These are phyloP conservation scores for Acanthopleura granulata DNA, from an alignment of 2,888 invertebrate genomes.

Conservation along the genomic window DNA sequence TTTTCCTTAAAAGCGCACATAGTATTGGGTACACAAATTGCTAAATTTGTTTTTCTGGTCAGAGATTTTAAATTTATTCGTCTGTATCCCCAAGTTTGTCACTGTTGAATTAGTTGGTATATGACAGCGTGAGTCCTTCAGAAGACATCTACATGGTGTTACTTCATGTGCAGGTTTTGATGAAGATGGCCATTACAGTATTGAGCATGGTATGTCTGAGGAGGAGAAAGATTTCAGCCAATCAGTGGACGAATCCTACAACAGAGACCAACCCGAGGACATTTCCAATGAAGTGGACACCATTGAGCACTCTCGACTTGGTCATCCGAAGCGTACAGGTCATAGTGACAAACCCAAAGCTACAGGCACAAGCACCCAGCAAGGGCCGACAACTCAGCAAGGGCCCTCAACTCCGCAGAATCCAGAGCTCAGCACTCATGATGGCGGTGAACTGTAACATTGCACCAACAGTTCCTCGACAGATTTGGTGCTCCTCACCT, in stretches of 20 bases:
- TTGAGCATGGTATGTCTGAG: not conserved
- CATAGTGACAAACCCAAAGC: not conserved
- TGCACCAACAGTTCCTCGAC: not conserved
- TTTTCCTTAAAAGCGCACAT: too few species aligned
- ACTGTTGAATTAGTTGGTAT: not conserved
- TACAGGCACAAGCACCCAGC: not conserved
- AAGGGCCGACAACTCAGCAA: not conserved
- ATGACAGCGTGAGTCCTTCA: not conserved
- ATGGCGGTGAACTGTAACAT: not conserved
- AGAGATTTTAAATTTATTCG: too few species aligned
- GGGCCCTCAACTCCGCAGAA: not conserved
- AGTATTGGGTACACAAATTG: too few species aligned
- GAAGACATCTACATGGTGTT: too few species aligned
- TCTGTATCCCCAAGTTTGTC: not conserved
- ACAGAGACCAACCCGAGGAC: not conserved
- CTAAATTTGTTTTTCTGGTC: too few species aligned
- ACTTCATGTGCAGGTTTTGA: constrained; percentile 25
- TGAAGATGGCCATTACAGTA: constrained; percentile 22
- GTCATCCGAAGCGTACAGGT: not conserved
- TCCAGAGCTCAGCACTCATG: not conserved
- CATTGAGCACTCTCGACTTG: not conserved
- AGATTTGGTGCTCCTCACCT: too few species aligned
- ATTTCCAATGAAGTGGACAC: not conserved
- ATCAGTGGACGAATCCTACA: not conserved
- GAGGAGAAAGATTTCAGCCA: not conserved